Evolutionary conservation across 2,888 invertebrate genomes (phyloP).

Genomic region (Oscheius sp.): DNA sequence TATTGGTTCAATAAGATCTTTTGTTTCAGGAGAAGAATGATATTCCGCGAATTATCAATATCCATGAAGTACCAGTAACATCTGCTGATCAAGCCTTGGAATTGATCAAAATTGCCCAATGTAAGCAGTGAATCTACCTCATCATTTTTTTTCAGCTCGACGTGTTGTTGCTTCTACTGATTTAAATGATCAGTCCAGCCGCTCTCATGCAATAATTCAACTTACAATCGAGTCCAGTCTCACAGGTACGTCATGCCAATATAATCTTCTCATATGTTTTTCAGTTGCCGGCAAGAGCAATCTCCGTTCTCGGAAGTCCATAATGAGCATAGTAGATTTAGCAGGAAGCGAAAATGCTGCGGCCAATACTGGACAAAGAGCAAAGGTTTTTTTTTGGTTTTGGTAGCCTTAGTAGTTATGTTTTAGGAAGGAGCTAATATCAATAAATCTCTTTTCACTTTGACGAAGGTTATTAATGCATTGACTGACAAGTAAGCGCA

Average conservation of each 20-base stretch:
- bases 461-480: conserved; percentile 30
- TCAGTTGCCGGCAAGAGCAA: conserved; percentile 14
- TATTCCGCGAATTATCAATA: conserved; percentile 2
- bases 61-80: conserved; percentile 12
- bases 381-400: background rate
- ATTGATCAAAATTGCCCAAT: background rate
- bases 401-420: background rate
- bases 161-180: conserved; percentile 24
- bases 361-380: conserved; percentile 1
- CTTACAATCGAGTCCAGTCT: conserved; percentile 26
- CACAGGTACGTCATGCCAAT: conserved; percentile 7
- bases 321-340: conserved; percentile 37
- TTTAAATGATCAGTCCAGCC: conserved; percentile 31
- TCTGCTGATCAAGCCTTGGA: background rate
- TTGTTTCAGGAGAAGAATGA: conserved; percentile 22
- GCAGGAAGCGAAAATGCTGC: conserved; percentile 38
- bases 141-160: conserved; percentile 8
- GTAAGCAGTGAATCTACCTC: background rate
- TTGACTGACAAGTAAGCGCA: conserved; percentile 25
- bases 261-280: conserved; percentile 1
- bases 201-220: conserved; percentile 36
- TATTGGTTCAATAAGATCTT: background rate
- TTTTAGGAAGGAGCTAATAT: conserved; percentile 37
- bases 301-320: conserved; percentile 13
- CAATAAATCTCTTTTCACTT: conserved; percentile 32